phyloP scores from a whole-genome alignment of 2,888 invertebrate genomes.

The Scelioninae gen. 2 region DNA sequence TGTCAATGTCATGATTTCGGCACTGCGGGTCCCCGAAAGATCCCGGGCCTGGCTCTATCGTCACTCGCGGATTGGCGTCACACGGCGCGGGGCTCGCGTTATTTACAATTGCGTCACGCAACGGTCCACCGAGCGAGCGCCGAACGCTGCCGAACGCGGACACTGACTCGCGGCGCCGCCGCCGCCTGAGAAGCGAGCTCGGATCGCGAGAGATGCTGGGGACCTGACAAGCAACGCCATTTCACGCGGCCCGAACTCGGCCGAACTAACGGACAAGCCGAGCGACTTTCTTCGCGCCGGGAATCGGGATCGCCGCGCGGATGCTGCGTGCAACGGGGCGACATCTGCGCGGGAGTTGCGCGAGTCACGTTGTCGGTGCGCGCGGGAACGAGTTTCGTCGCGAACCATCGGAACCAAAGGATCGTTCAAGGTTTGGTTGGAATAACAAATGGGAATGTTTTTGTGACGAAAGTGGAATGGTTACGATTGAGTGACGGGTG shows the following conservation, averaged over 20 bases:
- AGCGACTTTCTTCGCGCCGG: background rate
- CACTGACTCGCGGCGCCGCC: slow-evolving; percentile 45
- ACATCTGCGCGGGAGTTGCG: background rate
- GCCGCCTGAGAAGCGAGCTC: slow-evolving; percentile 1
- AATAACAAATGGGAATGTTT: no score
- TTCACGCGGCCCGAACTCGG: slow-evolving; percentile 5
- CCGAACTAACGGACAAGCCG: slow-evolving; percentile 4
- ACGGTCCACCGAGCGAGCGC: slow-evolving; percentile 42
- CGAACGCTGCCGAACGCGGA: slow-evolving; percentile 40
- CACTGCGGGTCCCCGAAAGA: background rate
- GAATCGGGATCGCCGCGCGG: background rate
- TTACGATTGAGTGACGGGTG: no score
- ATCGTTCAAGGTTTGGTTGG: no score
- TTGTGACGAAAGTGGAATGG: no score
- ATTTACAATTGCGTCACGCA: slow-evolving; percentile 32
- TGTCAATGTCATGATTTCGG: slow-evolving; percentile 39
- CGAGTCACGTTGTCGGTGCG: no score
- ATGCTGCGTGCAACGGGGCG: slow-evolving; percentile 1
- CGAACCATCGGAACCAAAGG: no score
- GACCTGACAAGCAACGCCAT: slow-evolving; percentile 24
- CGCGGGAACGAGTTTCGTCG: no score
- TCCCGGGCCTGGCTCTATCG: background rate
- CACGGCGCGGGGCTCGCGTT: slow-evolving; percentile 37
- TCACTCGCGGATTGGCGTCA: slow-evolving; percentile 19
- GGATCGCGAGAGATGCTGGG: slow-evolving; percentile 12